These are phyloP conservation scores for Percopsis transmontana DNA, from an alignment of 2,113 vertebrate species.

Conservation along the genomic window DNA sequence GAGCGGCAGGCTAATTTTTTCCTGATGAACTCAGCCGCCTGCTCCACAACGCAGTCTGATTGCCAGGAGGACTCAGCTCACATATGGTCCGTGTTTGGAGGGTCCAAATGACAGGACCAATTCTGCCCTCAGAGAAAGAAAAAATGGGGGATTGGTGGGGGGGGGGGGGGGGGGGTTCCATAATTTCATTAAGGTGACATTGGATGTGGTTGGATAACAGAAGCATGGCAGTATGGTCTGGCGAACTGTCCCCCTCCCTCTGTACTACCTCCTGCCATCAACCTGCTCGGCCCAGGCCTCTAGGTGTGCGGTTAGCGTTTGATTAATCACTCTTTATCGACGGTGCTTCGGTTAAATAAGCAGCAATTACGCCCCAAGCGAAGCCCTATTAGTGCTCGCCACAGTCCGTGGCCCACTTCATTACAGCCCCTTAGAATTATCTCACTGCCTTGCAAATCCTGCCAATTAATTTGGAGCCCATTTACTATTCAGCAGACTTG, in stretches of 20 bases:
- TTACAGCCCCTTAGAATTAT: slow-evolving; percentile 50
- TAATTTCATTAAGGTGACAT: slow-evolving; percentile 49
- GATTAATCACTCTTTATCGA: slow-evolving; percentile 47
- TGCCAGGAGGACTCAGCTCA: slow-evolving; percentile 75
- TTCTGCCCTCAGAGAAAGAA: slow-evolving; percentile 63
- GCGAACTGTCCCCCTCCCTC: not conserved
- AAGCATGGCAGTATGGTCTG: slow-evolving; percentile 2
- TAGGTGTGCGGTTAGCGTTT: slow-evolving; percentile 50
- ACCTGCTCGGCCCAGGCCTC: no score
- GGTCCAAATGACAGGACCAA: slow-evolving; percentile 75
- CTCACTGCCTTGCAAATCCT: slow-evolving; percentile 56
- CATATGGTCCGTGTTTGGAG: slow-evolving; percentile 81
- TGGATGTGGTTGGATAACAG: slow-evolving; percentile 14
- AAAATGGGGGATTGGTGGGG: no score
- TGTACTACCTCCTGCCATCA: slow-evolving; percentile 14
- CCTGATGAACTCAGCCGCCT: slow-evolving; percentile 84
- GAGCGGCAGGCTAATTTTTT: slow-evolving; percentile 83
- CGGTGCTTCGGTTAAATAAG: slow-evolving; percentile 44
- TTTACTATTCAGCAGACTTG: slow-evolving; percentile 57
- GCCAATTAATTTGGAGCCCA: slow-evolving; percentile 62
- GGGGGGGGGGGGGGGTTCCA: slow-evolving; percentile 15
- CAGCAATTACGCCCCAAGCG: slow-evolving; percentile 40
- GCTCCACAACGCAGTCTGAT: slow-evolving; percentile 80
- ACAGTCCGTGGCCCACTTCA: slow-evolving; percentile 46
- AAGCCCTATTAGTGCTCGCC: slow-evolving; percentile 43